phyloP scores from a whole-genome alignment of 2,888 invertebrate species.

The Yponomeuta cagnagella region DNA sequence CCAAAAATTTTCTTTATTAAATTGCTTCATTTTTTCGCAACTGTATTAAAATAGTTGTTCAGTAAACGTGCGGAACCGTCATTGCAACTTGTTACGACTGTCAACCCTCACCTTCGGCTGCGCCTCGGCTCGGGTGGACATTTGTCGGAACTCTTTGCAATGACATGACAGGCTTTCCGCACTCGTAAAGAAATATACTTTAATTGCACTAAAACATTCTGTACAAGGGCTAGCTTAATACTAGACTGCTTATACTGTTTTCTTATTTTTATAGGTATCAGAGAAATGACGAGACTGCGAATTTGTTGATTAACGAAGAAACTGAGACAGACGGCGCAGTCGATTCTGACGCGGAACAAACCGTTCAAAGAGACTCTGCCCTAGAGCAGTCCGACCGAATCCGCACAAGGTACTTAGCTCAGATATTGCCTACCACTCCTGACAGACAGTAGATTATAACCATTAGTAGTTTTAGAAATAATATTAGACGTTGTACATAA shows the following conservation, averaged over 20 bases:
- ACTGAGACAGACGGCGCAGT: conserved; percentile 43
- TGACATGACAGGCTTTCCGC: no score
- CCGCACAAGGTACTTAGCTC: conserved; percentile 64
- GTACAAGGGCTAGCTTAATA: no score
- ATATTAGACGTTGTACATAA: conserved; percentile 6
- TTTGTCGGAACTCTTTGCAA: no score
- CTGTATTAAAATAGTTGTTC: no score
- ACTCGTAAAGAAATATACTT: not conserved
- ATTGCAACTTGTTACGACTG: no score
- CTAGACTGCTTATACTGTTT: not conserved
- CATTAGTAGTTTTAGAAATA: not conserved
- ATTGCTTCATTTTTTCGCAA: no score
- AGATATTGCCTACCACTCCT: conserved; percentile 60
- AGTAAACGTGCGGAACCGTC: no score
- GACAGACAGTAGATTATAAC: conserved; percentile 41
- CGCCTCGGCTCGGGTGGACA: no score
- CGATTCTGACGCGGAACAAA: conserved; percentile 30
- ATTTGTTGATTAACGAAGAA: conserved; percentile 52
- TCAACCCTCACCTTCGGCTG: no score
- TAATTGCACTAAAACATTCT: not conserved
- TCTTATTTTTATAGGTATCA: not conserved
- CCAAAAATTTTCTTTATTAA: no score
- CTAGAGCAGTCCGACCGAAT: conserved; percentile 61
- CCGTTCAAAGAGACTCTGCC: conserved; percentile 35
- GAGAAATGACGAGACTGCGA: conserved; percentile 50